phyloP scores from a whole-genome alignment of 2,113 vertebrate genomes.

The Scytalopus superciliaris region DNA sequence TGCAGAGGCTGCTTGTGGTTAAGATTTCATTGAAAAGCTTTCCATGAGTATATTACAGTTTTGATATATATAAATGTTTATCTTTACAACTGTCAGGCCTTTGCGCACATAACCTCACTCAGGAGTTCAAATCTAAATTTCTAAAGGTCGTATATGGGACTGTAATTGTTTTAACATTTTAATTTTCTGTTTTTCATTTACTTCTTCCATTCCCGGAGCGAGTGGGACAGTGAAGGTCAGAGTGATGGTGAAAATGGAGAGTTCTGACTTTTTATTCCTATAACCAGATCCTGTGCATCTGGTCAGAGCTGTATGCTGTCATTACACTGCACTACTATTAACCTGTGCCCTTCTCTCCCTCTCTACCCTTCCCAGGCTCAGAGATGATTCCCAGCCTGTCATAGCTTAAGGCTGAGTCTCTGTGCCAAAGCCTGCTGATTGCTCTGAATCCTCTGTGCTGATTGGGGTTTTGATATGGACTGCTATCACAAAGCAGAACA shows the following conservation, averaged over 20 bases:
- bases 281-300: not conserved
- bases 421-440: not conserved
- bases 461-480: conserved; percentile 8
- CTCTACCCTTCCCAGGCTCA: not conserved
- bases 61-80: not conserved
- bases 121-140: conserved; percentile 47
- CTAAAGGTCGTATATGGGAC: conserved; percentile 33
- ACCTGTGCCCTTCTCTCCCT: not conserved
- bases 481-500: not conserved
- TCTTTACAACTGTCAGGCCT: conserved; percentile 54
- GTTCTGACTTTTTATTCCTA: not conserved
- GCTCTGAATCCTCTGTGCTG: not conserved
- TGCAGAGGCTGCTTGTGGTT: conserved; percentile 45
- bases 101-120: not conserved
- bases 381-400: conserved; percentile 15
- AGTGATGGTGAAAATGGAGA: not conserved
- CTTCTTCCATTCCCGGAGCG: not conserved
- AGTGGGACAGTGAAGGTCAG: conserved; percentile 15
- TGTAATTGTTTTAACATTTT: conserved; percentile 55
- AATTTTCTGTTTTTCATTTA: conserved; percentile 27
- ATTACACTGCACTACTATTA: not conserved
- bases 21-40: conserved; percentile 34
- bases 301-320: not conserved
- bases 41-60: not conserved
- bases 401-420: not conserved